Conservation (phyloP, 2,888 invertebrate genomes). For the Drosophila hamatofila region DNA sequence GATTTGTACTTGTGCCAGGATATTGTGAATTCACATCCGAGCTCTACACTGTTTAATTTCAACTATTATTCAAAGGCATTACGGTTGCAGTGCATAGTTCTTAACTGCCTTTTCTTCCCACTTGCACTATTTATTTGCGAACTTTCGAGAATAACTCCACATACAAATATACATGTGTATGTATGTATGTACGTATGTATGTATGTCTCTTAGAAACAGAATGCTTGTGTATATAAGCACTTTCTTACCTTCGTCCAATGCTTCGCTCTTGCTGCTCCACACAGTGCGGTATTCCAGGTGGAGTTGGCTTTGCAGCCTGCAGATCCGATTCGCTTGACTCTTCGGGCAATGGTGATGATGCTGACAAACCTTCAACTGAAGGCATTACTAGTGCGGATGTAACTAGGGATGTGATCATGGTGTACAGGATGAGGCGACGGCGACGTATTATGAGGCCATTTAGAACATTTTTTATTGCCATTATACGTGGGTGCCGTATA, state of each 20-base stretch:
- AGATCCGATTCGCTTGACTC: constrained; percentile 42
- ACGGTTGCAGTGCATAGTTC: constrained; percentile 4
- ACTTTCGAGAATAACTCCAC: constrained; percentile 29
- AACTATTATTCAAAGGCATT: background rate
- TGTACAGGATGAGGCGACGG: constrained; percentile 68
- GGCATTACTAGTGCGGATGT: constrained; percentile 61
- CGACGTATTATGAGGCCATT: constrained; percentile 62
- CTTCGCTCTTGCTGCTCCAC: constrained; percentile 80
- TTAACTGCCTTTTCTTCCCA: constrained; percentile 6
- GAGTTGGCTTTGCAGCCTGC: constrained; percentile 51
- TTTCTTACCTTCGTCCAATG: constrained; percentile 83
- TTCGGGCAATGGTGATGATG: constrained; percentile 29
- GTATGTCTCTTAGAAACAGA: background rate
- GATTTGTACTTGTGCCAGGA: constrained; percentile 19
- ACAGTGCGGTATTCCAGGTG: constrained; percentile 79
- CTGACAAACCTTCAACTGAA: constrained; percentile 26
- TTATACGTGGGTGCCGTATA: constrained; percentile 54
- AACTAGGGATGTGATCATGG: constrained; percentile 80
- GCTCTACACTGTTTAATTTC: constrained; percentile 14
- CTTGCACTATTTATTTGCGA: constrained; percentile 12
- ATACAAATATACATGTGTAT: background rate
- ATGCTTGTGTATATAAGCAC: background rate
- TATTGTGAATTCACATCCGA: constrained; percentile 11
- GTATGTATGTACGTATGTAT: background rate
- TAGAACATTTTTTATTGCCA: constrained; percentile 77